Percentiles rank a stretch among this genome's conserved stretches.
phyloP scores from a whole-genome alignment of 2,797 vertebrate genomes.

The Arrhamphus sclerolepis region DNA sequence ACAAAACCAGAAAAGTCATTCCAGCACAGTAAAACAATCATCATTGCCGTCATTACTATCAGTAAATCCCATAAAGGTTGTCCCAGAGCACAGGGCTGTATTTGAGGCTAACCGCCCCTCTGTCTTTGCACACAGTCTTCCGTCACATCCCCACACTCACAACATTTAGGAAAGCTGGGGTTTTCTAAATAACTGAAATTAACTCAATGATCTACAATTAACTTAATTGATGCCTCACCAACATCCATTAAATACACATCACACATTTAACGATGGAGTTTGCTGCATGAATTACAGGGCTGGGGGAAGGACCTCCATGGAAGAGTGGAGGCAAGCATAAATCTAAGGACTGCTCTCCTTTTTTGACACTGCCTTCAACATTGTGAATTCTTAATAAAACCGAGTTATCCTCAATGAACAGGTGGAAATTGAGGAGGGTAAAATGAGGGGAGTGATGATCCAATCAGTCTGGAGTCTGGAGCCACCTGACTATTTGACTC shows the following conservation, averaged over 20 bases:
- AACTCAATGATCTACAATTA: slow-evolving; percentile 82
- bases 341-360: slow-evolving; percentile 41
- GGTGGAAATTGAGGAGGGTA: slow-evolving; percentile 14
- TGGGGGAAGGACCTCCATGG: slow-evolving; percentile 70
- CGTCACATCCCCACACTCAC: slow-evolving; percentile 64
- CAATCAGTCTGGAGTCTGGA: slow-evolving; percentile 58
- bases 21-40: slow-evolving; percentile 68
- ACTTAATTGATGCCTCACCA: slow-evolving; percentile 73
- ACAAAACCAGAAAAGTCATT: slow-evolving; percentile 45
- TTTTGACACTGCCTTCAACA: slow-evolving; percentile 14
- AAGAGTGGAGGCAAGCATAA: slow-evolving; percentile 59
- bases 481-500: slow-evolving; percentile 55
- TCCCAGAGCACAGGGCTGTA: slow-evolving; percentile 54
- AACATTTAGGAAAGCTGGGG: slow-evolving; percentile 76
- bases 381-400: slow-evolving; percentile 19
- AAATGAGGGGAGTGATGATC: slow-evolving; percentile 34
- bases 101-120: slow-evolving; percentile 71
- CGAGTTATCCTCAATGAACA: slow-evolving; percentile 22
- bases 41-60: slow-evolving; percentile 63
- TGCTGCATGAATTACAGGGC: slow-evolving; percentile 77
- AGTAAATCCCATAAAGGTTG: slow-evolving; percentile 71
- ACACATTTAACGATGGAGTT: slow-evolving; percentile 71
- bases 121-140: slow-evolving; percentile 63
- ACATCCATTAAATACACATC: slow-evolving; percentile 78
- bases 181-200: slow-evolving; percentile 82